Conservation (phyloP, 2,797 vertebrate species). For the Okamejei kenojei region DNA sequence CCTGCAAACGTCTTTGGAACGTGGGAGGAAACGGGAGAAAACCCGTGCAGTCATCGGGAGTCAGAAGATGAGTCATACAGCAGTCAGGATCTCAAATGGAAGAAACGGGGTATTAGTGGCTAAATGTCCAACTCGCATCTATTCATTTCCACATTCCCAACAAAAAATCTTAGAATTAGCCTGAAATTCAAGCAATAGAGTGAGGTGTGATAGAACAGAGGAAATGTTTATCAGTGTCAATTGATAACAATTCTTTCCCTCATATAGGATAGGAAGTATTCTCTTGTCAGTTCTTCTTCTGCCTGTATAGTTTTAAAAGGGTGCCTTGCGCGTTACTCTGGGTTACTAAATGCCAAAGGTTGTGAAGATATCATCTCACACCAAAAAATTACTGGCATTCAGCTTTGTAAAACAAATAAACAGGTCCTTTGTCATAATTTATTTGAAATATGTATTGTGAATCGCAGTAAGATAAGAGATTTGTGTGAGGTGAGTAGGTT, state of each 20-base stretch:
- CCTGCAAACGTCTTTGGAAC: too few relatives aligned
- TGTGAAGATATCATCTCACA: neutral
- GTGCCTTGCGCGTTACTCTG: neutral
- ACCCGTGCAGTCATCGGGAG: too few relatives aligned
- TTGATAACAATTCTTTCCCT: neutral
- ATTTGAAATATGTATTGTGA: conserved; percentile 12
- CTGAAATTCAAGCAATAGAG: neutral
- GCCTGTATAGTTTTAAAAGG: neutral
- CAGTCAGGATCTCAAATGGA: too few relatives aligned
- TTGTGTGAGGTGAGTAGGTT: neutral
- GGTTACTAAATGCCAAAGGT: neutral
- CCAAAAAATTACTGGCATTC: neutral
- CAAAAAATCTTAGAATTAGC: neutral
- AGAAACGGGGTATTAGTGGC: too few relatives aligned
- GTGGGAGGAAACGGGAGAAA: too few relatives aligned
- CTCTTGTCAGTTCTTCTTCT: neutral
- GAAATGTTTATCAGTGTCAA: neutral
- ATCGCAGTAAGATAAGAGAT: neutral
- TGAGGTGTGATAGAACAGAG: neutral
- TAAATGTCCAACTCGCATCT: too few relatives aligned
- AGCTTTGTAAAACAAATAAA: neutral
- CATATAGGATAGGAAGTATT: neutral
- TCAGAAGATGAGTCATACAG: too few relatives aligned
- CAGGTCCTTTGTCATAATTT: neutral
- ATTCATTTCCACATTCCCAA: neutral